Conservation (phyloP, 2,797 vertebrate genomes). For the Lagorchestes hirsutus region DNA sequence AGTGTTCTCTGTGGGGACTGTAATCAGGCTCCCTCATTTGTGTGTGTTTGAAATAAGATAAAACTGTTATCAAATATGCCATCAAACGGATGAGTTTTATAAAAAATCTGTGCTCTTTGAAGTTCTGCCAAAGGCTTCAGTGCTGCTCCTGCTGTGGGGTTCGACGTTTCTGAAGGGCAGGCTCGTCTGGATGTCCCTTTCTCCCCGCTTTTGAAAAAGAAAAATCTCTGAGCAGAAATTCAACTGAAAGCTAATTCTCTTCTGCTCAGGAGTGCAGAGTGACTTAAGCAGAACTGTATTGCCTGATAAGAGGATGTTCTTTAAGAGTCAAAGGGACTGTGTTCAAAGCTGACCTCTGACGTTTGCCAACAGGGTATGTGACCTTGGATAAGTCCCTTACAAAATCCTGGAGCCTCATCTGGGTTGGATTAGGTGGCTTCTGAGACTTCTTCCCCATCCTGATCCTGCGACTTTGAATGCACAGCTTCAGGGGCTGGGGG, state of each 20-base stretch:
- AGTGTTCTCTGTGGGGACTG: constrained; percentile 80
- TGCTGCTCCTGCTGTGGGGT: constrained; percentile 77
- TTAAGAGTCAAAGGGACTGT: background rate
- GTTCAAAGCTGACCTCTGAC: background rate
- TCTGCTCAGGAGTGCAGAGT: constrained; percentile 57
- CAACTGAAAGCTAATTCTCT: constrained; percentile 23
- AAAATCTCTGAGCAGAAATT: constrained; percentile 66
- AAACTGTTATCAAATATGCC: constrained; percentile 84
- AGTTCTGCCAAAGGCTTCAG: constrained; percentile 74
- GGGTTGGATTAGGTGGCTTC: background rate
- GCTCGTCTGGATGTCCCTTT: constrained; percentile 72
- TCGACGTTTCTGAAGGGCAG: constrained; percentile 75
- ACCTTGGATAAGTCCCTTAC: background rate
- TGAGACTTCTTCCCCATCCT: background rate
- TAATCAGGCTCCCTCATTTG: constrained; percentile 61
- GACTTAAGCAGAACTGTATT: background rate
- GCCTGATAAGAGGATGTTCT: background rate
- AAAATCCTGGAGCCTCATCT: background rate
- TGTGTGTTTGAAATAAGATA: constrained; percentile 76
- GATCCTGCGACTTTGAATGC: background rate
- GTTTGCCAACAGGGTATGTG: background rate
- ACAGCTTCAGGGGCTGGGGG: background rate
- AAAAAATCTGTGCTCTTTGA: constrained; percentile 82
- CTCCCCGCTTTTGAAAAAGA: constrained; percentile 72
- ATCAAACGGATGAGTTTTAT: constrained; percentile 83